phyloP scores from a whole-genome alignment of 2,113 vertebrate genomes.

The Recurvirostra avosetta region DNA sequence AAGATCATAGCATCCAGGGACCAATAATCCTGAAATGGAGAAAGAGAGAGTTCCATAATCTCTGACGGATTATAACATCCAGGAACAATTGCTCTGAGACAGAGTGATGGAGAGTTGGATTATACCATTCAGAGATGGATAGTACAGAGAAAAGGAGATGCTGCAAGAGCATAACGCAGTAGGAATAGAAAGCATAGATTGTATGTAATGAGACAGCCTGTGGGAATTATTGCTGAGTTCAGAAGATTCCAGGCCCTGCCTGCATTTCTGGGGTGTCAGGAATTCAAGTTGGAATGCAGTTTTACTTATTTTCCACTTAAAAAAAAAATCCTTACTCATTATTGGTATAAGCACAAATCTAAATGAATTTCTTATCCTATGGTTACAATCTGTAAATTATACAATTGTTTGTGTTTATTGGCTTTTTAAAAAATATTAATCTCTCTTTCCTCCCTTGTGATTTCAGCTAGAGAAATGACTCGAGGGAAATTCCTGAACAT shows the following conservation, averaged over 20 bases:
- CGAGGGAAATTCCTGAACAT: slow-evolving; percentile 98
- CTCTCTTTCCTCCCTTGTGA: slow-evolving; percentile 41
- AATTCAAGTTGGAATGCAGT: not conserved
- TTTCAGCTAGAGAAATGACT: slow-evolving; percentile 98
- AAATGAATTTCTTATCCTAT: not conserved
- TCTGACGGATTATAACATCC: slow-evolving; percentile 64
- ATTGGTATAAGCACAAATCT: not conserved
- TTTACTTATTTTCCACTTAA: not conserved
- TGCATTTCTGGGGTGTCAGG: not conserved
- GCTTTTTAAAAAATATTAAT: not conserved
- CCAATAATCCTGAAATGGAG: slow-evolving; percentile 62
- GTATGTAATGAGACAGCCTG: slow-evolving; percentile 49
- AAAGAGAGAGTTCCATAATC: slow-evolving; percentile 61
- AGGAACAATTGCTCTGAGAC: slow-evolving; percentile 47
- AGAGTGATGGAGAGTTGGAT: slow-evolving; percentile 43
- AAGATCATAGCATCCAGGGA: slow-evolving; percentile 66
- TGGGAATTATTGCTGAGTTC: slow-evolving; percentile 31
- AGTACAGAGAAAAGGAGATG: not conserved
- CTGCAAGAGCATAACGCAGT: not conserved
- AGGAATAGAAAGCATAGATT: slow-evolving; percentile 22
- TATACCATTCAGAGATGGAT: slow-evolving; percentile 37
- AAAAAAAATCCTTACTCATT: not conserved
- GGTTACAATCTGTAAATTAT: slow-evolving; percentile 16
- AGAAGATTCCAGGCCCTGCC: slow-evolving; percentile 15
- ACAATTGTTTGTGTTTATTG: not conserved